phyloP scores from a whole-genome alignment of 2,888 invertebrate genomes.

The Tolmerus cingulatus region DNA sequence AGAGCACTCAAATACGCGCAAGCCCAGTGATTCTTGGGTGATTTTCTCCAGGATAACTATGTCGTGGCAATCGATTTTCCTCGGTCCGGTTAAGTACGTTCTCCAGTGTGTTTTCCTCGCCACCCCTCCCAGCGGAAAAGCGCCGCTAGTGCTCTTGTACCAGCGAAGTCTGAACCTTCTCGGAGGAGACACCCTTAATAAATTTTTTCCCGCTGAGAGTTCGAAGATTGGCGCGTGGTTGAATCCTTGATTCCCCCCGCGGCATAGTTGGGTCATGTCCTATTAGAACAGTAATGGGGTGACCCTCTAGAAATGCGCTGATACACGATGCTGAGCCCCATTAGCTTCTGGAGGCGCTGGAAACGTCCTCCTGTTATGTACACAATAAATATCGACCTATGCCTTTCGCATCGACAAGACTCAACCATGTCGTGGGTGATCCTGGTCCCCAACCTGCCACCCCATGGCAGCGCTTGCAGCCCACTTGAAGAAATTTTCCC shows the following conservation, averaged over 20 bases:
- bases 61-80: slow-evolving; percentile 32
- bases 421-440: neutral
- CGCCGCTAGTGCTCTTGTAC: neutral
- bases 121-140: neutral
- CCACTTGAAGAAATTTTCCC: neutral
- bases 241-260: neutral
- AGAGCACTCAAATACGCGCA: neutral
- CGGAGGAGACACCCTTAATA: neutral
- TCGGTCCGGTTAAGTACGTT: slow-evolving; percentile 14
- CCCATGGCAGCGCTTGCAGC: neutral
- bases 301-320: neutral
- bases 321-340: neutral
- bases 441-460: too few species aligned
- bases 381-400: neutral
- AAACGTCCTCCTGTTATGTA: neutral
- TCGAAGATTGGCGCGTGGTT: neutral
- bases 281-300: neutral
- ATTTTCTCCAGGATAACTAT: slow-evolving; percentile 20
- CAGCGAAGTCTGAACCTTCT: neutral
- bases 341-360: neutral
- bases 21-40: neutral
- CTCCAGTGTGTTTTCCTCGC: neutral
- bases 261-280: neutral
- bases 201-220: neutral
- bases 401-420: neutral